phyloP scores from a whole-genome alignment of 2,888 invertebrate genomes.

The Agonopterix subpropinquella region DNA sequence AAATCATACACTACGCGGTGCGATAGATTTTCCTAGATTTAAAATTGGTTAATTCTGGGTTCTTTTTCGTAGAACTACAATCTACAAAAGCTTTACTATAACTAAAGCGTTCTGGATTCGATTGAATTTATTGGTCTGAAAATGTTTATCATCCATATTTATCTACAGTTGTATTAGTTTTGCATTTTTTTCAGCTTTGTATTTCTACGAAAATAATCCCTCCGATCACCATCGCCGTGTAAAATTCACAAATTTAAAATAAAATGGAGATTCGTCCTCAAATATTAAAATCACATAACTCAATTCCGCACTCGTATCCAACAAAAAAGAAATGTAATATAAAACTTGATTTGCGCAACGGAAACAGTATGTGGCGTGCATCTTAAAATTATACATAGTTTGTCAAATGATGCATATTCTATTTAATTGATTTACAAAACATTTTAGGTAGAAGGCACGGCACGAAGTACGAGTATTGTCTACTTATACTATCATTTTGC shows the following conservation, averaged over 20 bases:
- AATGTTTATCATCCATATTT: too few relatives aligned
- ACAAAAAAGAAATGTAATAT: constrained; percentile 9
- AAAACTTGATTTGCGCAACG: constrained; percentile 13
- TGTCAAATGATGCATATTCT: constrained; percentile 6
- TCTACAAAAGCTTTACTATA: constrained; percentile 12
- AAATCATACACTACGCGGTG: constrained; percentile 38
- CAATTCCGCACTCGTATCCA: constrained; percentile 17
- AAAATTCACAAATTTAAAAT: constrained; percentile 15
- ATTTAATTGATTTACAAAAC: constrained; percentile 15
- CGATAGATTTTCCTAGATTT: constrained; percentile 32
- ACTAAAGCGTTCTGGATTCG: too few relatives aligned
- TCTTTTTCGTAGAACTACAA: constrained; percentile 3
- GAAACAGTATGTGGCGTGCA: background rate
- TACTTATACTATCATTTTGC: constrained; percentile 23
- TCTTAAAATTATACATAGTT: constrained; percentile 4
- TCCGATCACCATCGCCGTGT: constrained; percentile 1
- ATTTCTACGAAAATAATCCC: constrained; percentile 3
- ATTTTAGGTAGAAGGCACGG: constrained; percentile 40
- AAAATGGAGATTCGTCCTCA: constrained; percentile 1
- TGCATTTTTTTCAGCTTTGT: constrained; percentile 2
- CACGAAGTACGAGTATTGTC: constrained; percentile 31
- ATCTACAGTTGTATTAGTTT: too few relatives aligned
- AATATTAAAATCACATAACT: constrained; percentile 11
- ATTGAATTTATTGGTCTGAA: too few relatives aligned
- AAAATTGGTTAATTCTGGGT: background rate